Evolutionary conservation across 2,797 vertebrate genomes (phyloP).

Genomic region (Nannoperca australis): DNA sequence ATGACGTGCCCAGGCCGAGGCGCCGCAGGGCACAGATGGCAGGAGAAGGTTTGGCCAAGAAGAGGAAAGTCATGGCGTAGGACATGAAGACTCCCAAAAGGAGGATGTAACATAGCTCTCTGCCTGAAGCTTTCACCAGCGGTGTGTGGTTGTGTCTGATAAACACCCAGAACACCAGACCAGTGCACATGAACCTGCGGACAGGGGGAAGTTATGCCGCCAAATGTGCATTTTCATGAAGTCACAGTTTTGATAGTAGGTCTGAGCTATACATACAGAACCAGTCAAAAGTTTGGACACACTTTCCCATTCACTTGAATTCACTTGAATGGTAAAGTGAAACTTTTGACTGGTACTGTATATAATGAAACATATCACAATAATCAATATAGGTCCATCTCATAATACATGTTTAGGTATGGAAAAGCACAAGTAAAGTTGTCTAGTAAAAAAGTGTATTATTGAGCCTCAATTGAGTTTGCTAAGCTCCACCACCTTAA

Average conservation of each 20-base stretch:
- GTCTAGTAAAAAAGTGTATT: not conserved
- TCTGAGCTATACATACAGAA: not conserved
- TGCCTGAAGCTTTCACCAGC: constrained; percentile 96
- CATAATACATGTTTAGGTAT: not conserved
- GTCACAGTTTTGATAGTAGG: not conserved
- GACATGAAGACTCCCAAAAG: constrained; percentile 96
- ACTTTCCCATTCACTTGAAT: no score
- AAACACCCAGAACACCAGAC: constrained; percentile 93
- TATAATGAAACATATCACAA: not conserved
- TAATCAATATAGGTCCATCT: not conserved
- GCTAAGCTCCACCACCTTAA: not conserved
- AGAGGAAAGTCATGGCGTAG: constrained; percentile 99
- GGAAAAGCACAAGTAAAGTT: not conserved
- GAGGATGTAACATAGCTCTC: constrained; percentile 97
- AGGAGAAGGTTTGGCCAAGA: constrained; percentile 97
- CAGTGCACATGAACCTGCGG: constrained; percentile 90
- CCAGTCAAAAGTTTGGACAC: no score
- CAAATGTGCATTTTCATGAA: not conserved
- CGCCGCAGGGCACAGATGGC: constrained; percentile 94
- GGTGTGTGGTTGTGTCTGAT: constrained; percentile 96
- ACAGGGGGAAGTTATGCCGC: not conserved
- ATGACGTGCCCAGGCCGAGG: constrained; percentile 94
- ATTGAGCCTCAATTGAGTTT: not conserved
- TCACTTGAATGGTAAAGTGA: no score
- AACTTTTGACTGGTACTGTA: no score